Conservation (phyloP, 53 echinoderm and acorn worm genomes). For the Stichopus horrens region DNA sequence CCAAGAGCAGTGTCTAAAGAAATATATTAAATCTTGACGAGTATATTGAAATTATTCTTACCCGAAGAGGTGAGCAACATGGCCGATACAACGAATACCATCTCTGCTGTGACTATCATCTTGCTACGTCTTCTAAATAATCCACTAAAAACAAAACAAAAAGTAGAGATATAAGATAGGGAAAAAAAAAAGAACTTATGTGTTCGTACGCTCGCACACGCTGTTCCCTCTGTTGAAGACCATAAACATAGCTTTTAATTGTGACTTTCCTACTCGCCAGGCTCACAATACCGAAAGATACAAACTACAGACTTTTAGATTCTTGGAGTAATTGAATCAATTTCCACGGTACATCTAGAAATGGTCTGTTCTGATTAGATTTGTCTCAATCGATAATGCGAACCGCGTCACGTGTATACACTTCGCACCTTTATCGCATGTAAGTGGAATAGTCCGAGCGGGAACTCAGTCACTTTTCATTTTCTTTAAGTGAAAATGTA, state of each 20-base stretch:
- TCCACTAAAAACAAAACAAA: too few species aligned
- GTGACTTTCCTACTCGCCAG: too few species aligned
- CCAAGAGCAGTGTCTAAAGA: too few species aligned
- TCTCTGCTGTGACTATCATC: not conserved
- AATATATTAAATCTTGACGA: not conserved
- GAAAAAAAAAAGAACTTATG: too few species aligned
- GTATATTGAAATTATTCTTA: not conserved
- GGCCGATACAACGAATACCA: not conserved
- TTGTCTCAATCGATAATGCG: constrained; percentile 22
- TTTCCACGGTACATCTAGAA: constrained; percentile 14
- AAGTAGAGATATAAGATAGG: too few species aligned
- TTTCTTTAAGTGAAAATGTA: too few species aligned
- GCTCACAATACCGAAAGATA: not conserved
- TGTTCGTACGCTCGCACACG: too few species aligned
- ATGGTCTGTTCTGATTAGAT: constrained; percentile 32
- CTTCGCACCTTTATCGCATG: constrained; percentile 16
- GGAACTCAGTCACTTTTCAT: not conserved
- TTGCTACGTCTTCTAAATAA: not conserved
- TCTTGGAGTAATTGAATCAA: not conserved
- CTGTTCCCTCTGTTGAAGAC: too few species aligned
- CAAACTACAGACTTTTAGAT: not conserved
- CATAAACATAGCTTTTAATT: too few species aligned
- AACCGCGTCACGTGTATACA: not conserved
- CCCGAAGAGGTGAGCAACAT: not conserved
- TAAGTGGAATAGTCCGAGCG: not conserved